Percentiles rank a stretch among this genome's conserved stretches.
phyloP scores from a whole-genome alignment of 2,113 vertebrate species.

The Hyla sarda region DNA sequence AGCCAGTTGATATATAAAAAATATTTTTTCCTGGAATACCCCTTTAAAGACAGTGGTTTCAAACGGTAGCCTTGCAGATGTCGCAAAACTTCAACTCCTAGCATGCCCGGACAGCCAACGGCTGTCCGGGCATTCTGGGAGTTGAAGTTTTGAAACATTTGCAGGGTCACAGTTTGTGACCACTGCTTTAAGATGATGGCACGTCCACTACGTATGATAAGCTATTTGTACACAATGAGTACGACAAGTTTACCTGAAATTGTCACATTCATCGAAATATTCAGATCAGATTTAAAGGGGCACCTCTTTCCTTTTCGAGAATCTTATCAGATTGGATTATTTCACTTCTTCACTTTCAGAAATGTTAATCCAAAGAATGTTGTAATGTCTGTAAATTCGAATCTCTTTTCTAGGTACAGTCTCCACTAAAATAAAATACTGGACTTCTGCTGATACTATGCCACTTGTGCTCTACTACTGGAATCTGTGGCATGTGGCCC shows the following conservation, averaged over 20 bases:
- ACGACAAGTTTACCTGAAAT: no score
- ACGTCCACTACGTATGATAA: neutral
- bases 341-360: neutral
- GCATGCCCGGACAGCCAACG: no score
- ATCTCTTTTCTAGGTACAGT: neutral
- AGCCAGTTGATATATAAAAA: no score
- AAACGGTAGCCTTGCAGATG: no score
- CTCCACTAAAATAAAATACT: neutral
- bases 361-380: slow-evolving; percentile 18
- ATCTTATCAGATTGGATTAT: neutral
- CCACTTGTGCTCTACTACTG: neutral
- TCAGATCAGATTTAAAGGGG: neutral
- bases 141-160: no score
- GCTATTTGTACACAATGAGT: neutral
- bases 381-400: neutral
- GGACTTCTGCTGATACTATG: neutral
- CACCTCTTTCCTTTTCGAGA: neutral
- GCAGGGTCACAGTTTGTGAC: no score
- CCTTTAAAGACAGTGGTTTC: no score
- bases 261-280: neutral
- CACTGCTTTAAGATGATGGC: neutral
- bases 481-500: neutral
- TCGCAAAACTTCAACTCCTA: no score
- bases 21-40: no score
- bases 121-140: no score